These are phyloP conservation scores for Sapajus apella DNA, from an alignment of 2,113 vertebrate species.

Conservation along the genomic window DNA sequence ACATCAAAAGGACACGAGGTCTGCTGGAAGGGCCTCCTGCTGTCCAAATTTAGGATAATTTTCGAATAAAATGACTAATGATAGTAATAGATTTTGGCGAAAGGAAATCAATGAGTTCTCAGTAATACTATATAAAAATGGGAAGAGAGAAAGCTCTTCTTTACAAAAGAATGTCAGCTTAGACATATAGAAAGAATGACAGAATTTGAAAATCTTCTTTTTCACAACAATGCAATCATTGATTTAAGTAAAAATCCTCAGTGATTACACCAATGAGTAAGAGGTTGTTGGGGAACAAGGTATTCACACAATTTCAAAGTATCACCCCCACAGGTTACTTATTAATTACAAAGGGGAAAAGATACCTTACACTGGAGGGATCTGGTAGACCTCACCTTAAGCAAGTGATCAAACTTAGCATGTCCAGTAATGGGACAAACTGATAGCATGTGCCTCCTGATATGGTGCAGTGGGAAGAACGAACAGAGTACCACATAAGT, in stretches of 20 bases:
- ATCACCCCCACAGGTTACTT: not conserved
- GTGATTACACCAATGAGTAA: not conserved
- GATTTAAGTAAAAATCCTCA: not conserved
- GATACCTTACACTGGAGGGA: not conserved
- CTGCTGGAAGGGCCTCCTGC: not conserved
- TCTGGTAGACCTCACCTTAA: not conserved
- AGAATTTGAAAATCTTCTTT: not conserved
- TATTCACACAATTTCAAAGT: not conserved
- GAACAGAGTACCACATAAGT: not conserved
- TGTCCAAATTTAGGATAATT: not conserved
- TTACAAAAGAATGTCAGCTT: not conserved
- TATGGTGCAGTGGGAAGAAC: not conserved
- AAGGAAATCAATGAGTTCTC: not conserved
- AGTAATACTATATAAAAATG: not conserved
- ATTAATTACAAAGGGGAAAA: slow-evolving; percentile 18
- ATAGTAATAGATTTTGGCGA: not conserved
- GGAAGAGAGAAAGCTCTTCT: not conserved
- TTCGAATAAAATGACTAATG: slow-evolving; percentile 28
- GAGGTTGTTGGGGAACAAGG: not conserved
- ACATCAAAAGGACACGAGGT: not conserved
- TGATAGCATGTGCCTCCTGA: not conserved
- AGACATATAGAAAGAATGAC: not conserved
- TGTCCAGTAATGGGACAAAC: not conserved
- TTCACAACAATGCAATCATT: not conserved
- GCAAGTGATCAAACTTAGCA: slow-evolving; percentile 25